Evolutionary conservation across 2,113 vertebrate species (phyloP).

Genomic region (Chaetodon trifascialis): DNA sequence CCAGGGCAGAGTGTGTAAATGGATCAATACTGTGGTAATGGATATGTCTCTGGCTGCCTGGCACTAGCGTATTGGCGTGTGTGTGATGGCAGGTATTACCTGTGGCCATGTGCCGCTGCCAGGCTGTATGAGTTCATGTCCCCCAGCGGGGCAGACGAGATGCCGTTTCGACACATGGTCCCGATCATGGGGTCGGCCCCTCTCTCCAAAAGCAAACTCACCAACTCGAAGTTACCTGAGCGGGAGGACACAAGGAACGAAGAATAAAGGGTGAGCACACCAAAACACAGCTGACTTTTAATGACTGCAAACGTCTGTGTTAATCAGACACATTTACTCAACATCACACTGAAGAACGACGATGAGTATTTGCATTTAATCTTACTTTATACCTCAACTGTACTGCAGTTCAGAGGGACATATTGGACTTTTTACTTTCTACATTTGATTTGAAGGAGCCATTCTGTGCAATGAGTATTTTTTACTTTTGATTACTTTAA

Average conservation of each 20-base stretch:
- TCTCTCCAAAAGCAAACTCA: conserved; percentile 85
- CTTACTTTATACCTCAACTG: neutral
- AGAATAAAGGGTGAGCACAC: neutral
- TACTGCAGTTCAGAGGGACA: neutral
- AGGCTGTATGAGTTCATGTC: conserved; percentile 87
- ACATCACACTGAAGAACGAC: too few relatives aligned
- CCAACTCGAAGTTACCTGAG: conserved; percentile 86
- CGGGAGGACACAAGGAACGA: neutral
- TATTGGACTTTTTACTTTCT: neutral
- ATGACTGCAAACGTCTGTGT: neutral
- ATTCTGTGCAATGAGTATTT: neutral
- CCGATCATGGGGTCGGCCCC: conserved; percentile 87
- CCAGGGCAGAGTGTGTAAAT: conserved; percentile 46
- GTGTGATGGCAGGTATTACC: conserved; percentile 70
- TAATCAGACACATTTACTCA: neutral
- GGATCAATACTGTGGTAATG: conserved; percentile 68
- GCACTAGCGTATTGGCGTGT: conserved; percentile 9
- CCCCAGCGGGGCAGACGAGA: conserved; percentile 82
- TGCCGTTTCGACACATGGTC: conserved; percentile 83
- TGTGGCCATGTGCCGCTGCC: conserved; percentile 87
- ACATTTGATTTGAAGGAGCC: too few relatives aligned
- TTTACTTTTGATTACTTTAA: neutral
- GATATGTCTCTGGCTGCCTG: conserved; percentile 46
- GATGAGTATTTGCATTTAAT: neutral
- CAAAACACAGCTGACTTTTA: neutral